Conservation (phyloP, 30 jellyfish, hydroid and myxozoan genomes). For the Aurelia sp. region DNA sequence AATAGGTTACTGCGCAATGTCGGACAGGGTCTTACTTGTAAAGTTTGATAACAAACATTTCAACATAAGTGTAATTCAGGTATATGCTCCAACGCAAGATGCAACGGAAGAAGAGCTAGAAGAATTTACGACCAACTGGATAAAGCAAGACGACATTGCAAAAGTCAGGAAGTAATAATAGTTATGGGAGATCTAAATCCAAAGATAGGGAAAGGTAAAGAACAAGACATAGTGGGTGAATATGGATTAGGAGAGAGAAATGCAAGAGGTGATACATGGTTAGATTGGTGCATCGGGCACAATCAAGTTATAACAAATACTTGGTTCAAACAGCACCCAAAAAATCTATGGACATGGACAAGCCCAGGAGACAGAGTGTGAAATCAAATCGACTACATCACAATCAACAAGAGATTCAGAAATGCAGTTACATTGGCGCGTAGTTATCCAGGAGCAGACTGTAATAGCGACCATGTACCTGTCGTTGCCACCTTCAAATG, state of each 20-base stretch:
- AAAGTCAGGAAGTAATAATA: constrained; percentile 2
- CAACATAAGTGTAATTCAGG: not conserved
- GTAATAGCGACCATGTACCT: not conserved
- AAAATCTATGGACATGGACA: not conserved
- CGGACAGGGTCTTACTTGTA: not conserved
- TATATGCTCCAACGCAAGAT: not conserved
- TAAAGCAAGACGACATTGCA: not conserved
- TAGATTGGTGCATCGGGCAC: not conserved
- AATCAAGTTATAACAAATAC: constrained; percentile 6
- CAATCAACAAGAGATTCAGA: constrained; percentile 15
- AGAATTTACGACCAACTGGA: not conserved
- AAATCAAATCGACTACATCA: constrained; percentile 30
- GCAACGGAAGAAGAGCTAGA: not conserved
- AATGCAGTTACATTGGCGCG: not conserved
- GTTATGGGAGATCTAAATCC: constrained; percentile 39
- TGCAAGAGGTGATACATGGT: constrained; percentile 10
- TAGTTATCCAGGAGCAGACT: constrained; percentile 30
- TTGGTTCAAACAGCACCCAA: not conserved
- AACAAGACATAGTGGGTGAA: not conserved
- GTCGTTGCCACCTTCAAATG: not conserved
- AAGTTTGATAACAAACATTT: not conserved
- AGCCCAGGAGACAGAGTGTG: constrained; percentile 16
- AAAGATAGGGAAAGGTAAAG: not conserved
- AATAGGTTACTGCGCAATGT: too few relatives aligned
- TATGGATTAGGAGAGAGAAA: constrained; percentile 19